Base-by-base conservation (phyloP, 1,140 invertebrate species). In the Fopius arisanus region DNA sequence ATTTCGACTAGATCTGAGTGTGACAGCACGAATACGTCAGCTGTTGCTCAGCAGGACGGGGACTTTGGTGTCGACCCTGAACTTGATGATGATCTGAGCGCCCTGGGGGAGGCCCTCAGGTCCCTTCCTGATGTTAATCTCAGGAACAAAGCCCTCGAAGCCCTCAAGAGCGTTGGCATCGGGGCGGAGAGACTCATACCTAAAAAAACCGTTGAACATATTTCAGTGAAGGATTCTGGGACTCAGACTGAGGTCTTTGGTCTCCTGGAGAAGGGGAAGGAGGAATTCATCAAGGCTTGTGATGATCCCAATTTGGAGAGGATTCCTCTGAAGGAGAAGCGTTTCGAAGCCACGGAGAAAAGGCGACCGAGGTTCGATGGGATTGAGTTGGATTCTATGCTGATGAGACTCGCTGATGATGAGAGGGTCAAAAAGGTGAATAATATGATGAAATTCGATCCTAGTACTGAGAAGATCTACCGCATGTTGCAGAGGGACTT, bases 161-260 rank as follows among this genome's bases (percentile, higher is more conserved):
- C 68, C 14, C 51, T 78, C 14, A 48, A 12, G 74, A 78, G 1
- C 73, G 76, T 62, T 67, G 43, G 76, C 9, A 75, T 75, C 7
- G 73, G 73, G 0, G 21, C 59, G 2, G 71, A 75, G 40, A 69
- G 67, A 21, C 40, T 73, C 37, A 62, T 75, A n/a, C 73, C 76
- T 0, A 69, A 70, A 14, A 31, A 62, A 31, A 43, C 67, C 0
- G 23, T 28, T 10, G 70, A 77, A 16, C 26, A 59, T 19, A 73
- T 63, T 28, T 31, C 71, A 4, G 63, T 77, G 0, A 77, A 73
- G 10, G 76, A 77, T 14, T 70, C 73, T 3, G n/a, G 62, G 12
- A 67, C 67, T 0, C 73, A 77, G 66, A 77, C 76, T 6, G 28
- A 69, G 2, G 70, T 75, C 4, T 77, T 77, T 37, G 70, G 73